Percentiles rank a stretch among this genome's conserved stretches.
These are phyloP conservation scores for Notoglanidium macrostoma DNA, from an alignment of 2,797 vertebrate species.

Conservation along the genomic window DNA sequence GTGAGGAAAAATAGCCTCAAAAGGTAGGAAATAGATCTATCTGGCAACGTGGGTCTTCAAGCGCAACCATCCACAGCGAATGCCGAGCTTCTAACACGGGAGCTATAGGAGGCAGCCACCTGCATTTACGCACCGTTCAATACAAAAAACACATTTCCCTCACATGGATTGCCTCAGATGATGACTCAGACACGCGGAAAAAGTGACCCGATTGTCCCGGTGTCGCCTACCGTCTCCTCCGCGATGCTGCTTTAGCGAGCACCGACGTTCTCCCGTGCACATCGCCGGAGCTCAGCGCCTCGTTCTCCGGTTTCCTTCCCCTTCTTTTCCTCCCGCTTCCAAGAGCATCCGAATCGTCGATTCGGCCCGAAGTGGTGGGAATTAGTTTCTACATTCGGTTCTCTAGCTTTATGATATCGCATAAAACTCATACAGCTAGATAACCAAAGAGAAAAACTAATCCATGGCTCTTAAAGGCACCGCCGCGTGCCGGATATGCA, in stretches of 20 bases:
- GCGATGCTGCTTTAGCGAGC: constrained; percentile 62
- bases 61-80: constrained; percentile 40
- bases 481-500: constrained; percentile 69
- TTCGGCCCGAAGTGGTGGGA: constrained; percentile 71
- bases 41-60: constrained; percentile 48
- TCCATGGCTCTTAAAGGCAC: constrained; percentile 82
- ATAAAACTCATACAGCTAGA: constrained; percentile 86
- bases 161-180: constrained; percentile 15
- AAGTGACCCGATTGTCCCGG: constrained; percentile 16
- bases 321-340: constrained; percentile 55
- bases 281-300: constrained; percentile 64
- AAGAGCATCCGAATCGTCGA: constrained; percentile 56
- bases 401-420: constrained; percentile 99
- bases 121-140: constrained; percentile 17
- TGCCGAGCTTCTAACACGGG: constrained; percentile 28
- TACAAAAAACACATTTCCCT: constrained; percentile 17
- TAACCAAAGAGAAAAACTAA: constrained; percentile 82
- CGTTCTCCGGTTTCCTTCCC: constrained; percentile 47
- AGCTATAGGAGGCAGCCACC: constrained; percentile 18
- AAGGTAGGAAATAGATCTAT: background rate
- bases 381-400: constrained; percentile 96
- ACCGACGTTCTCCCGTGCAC: constrained; percentile 51
- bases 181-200: constrained; percentile 21
- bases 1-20: background rate
- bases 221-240: constrained; percentile 51